Percentiles rank a stretch among this genome's conserved stretches.
These are phyloP conservation scores for Dufourea novaeangliae DNA, from an alignment of 1,140 invertebrate species.

Conservation along the genomic window DNA sequence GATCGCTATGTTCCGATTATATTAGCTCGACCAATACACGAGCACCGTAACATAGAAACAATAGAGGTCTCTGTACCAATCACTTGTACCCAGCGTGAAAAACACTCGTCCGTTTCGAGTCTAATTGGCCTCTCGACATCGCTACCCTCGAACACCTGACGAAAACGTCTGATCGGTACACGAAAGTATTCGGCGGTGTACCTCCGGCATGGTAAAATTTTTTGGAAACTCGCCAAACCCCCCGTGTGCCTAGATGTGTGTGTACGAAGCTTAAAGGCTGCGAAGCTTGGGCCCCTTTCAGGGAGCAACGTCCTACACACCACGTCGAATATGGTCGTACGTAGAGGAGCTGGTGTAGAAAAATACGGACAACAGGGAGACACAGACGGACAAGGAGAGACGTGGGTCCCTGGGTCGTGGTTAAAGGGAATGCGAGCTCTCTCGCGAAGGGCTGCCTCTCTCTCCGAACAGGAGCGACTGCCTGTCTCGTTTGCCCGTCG, in stretches of 20 bases:
- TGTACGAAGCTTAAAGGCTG: constrained; percentile 60
- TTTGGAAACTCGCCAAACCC: constrained; percentile 68
- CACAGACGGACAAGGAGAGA: constrained; percentile 57
- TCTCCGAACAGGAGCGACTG: too few relatives aligned
- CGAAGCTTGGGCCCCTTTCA: constrained; percentile 49
- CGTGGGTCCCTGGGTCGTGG: constrained; percentile 18
- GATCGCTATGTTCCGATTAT: too few relatives aligned
- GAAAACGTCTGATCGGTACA: not conserved
- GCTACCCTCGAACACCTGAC: too few relatives aligned
- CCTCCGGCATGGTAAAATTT: constrained; percentile 40
- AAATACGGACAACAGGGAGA: constrained; percentile 31
- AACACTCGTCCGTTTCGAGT: too few relatives aligned
- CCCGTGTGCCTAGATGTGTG: constrained; percentile 60
- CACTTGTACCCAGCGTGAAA: too few relatives aligned
- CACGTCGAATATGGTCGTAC: constrained; percentile 59
- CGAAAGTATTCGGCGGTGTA: constrained; percentile 5
- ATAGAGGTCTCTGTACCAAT: too few relatives aligned
- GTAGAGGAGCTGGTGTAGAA: constrained; percentile 28
- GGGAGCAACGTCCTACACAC: constrained; percentile 69
- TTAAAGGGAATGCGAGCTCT: constrained; percentile 25
- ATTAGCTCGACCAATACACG: too few relatives aligned
- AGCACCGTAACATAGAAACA: too few relatives aligned
- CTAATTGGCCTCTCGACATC: not conserved
- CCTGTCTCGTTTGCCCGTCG: too few relatives aligned
- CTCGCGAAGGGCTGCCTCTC: constrained; percentile 27